Evolutionary conservation across 2,113 vertebrate species (phyloP), one percentile per base, ranked within the genome.

Genomic region (Danionella cerebrum): DNA sequence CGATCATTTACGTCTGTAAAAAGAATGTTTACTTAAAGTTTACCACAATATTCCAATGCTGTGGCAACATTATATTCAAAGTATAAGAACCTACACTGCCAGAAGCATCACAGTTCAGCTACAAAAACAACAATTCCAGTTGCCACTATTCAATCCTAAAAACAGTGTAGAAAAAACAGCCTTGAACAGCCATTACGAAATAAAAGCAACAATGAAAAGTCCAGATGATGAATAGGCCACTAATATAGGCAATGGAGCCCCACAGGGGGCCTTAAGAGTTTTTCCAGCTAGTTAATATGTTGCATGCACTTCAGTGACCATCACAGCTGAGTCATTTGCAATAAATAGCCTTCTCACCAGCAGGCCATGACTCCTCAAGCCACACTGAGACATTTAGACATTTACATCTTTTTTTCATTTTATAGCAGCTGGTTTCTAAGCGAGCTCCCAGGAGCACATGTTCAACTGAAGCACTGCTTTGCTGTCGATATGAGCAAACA

Each of bases 401-500:
- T 63, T 63, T 62, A 31, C 10, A 44, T 45, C 58, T 25, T 62
- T 62, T n/a, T 62, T 52, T 33, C 10, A 1, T 65, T 60, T 38
- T n/a, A 65, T 47, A 27, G 10, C 45, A 42, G 24, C 25, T 51
- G 45, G 45, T 39, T 33, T 65, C 27, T 70, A 31, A 42, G 8
- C 25, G 14, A 27, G 27, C 33, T 53, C 57, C 38, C 57, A 41
- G 4, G 55, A 69, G 55, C 36, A 60, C 55, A 27, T 36, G 25
- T 39, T 41, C 38, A 62, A 52, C 22, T 42, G 19, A 70, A 9
- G 36, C 16, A 45, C 27, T 16, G 21, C 13, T 63, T 65, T 22
- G 8, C 33, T 59, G 45, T 65, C 60, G 44, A 41, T 69, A 65
- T 19, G 50, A 12, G 24, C 57, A 74, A 66, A 74, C 72, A 70